phyloP scores from a whole-genome alignment of 2,113 vertebrate genomes.

The Alexandromys fortis region DNA sequence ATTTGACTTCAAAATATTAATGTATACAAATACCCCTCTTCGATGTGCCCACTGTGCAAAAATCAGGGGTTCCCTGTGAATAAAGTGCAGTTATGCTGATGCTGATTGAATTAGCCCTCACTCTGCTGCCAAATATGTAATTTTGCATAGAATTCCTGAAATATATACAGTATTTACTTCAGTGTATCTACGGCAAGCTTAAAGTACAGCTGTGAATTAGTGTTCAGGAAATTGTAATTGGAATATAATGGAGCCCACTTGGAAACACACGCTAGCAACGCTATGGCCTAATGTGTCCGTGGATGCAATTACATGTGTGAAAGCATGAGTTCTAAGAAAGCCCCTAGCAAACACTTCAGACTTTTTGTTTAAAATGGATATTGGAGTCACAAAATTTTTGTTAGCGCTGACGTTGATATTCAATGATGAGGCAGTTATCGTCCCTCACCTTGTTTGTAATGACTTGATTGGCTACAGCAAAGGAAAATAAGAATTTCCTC shows the following conservation, averaged over 20 bases:
- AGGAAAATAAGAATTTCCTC: neutral
- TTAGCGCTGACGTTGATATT: neutral
- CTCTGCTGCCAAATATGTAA: slow-evolving; percentile 80
- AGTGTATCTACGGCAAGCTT: slow-evolving; percentile 58
- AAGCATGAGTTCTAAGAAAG: slow-evolving; percentile 50
- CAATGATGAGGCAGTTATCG: neutral
- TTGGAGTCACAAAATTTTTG: neutral
- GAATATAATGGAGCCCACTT: slow-evolving; percentile 77
- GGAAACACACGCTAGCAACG: slow-evolving; percentile 68
- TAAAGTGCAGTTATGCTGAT: slow-evolving; percentile 53
- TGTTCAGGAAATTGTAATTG: slow-evolving; percentile 74
- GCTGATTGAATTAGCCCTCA: slow-evolving; percentile 73
- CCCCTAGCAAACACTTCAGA: slow-evolving; percentile 20
- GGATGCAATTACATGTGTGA: slow-evolving; percentile 61
- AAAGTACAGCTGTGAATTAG: slow-evolving; percentile 74
- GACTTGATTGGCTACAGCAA: neutral
- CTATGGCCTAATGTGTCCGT: slow-evolving; percentile 50
- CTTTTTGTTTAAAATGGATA: slow-evolving; percentile 37
- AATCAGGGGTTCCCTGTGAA: slow-evolving; percentile 14
- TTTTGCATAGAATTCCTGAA: slow-evolving; percentile 76
- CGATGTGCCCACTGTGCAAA: slow-evolving; percentile 42
- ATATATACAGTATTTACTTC: slow-evolving; percentile 68
- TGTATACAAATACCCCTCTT: slow-evolving; percentile 29
- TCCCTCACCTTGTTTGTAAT: neutral
- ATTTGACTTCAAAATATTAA: slow-evolving; percentile 65